Percentiles rank a stretch among this genome's conserved stretches.
Conservation (phyloP, 2,888 invertebrate genomes). For the Thymelicus sylvestris region DNA sequence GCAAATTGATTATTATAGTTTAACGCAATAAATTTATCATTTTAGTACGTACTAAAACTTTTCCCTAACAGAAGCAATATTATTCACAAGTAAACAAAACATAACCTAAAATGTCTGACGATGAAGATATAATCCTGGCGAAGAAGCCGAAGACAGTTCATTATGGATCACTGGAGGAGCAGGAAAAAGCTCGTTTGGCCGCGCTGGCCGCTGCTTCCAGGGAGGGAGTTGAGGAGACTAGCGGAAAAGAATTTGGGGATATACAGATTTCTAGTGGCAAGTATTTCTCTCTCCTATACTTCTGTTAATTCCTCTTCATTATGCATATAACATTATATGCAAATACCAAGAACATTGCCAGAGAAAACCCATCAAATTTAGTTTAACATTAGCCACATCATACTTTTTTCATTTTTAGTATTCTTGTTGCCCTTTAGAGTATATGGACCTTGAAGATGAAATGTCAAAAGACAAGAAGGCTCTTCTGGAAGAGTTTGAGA, state of each 20-base stretch:
- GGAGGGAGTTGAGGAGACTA: conserved; percentile 86
- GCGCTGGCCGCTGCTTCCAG: conserved; percentile 83
- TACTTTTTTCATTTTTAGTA: not conserved
- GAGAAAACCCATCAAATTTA: no score
- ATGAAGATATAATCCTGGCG: conserved; percentile 89
- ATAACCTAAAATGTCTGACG: conserved; percentile 91
- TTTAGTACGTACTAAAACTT: not conserved
- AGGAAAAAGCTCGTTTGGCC: conserved; percentile 89
- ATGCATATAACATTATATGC: not conserved
- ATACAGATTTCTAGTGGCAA: conserved; percentile 88
- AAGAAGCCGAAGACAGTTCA: conserved; percentile 92
- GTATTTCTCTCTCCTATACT: conserved; percentile 15
- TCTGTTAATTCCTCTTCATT: no score
- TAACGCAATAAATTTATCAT: not conserved
- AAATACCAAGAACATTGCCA: not conserved
- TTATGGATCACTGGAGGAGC: conserved; percentile 95
- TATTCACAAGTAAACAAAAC: conserved; percentile 2
- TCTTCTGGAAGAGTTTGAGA: conserved; percentile 97
- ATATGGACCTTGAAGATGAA: conserved; percentile 94
- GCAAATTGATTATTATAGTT: no score
- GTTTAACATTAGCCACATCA: no score
- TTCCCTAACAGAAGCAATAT: no score
- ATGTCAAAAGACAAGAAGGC: conserved; percentile 95
- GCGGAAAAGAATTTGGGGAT: conserved; percentile 86
- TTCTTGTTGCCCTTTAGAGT: conserved; percentile 75